Conservation (phyloP, 2,797 vertebrate genomes). For the Sebastes melanostomus region DNA sequence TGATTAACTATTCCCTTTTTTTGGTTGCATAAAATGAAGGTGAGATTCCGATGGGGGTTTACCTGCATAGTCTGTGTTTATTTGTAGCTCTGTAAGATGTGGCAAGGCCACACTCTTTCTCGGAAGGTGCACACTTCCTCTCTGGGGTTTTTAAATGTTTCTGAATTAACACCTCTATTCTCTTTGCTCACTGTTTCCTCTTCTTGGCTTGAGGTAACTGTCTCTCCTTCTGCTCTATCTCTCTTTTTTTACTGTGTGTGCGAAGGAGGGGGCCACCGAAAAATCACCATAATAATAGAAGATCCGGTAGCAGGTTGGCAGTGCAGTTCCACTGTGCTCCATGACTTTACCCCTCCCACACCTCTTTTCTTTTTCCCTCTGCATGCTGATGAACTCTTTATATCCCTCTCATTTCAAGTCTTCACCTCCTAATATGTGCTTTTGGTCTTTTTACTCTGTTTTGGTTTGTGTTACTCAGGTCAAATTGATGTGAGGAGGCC, state of each 20-base stretch:
- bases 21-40: too few relatives aligned
- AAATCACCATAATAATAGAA: constrained; percentile 99
- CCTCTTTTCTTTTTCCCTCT: constrained; percentile 7
- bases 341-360: constrained; percentile 45
- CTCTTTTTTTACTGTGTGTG: constrained; percentile 54
- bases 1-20: too few relatives aligned
- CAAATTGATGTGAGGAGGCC: background rate
- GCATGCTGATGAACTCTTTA: constrained; percentile 54
- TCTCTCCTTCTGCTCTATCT: constrained; percentile 55
- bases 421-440: constrained; percentile 25
- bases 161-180: constrained; percentile 2
- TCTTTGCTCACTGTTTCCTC: constrained; percentile 25
- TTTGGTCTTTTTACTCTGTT: background rate
- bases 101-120: background rate
- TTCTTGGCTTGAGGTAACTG: constrained; percentile 44
- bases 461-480: constrained; percentile 10
- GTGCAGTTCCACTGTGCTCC: constrained; percentile 76
- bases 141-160: background rate
- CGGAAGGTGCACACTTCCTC: background rate
- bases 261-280: constrained; percentile 90
- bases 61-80: background rate
- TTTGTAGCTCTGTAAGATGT: background rate
- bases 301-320: constrained; percentile 97
- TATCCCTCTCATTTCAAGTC: constrained; percentile 43
- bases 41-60: background rate